Base-by-base conservation (phyloP, 1,140 invertebrate genomes). In the Cotesia typhae region DNA sequence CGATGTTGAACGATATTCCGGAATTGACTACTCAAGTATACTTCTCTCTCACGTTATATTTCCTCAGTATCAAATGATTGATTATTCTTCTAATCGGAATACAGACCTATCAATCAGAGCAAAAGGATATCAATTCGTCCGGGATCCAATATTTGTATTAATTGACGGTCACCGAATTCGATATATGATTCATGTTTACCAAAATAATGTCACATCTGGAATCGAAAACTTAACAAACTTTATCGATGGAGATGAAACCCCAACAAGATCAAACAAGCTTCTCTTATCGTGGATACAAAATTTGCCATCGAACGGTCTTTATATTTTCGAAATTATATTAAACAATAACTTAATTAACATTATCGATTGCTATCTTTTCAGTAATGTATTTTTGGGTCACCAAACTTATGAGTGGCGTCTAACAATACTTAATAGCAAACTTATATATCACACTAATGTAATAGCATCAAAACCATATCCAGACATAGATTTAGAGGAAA, bases 1-100 rank as follows among this genome's bases (percentile, higher is more conserved):
- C 1, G 3, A 28, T 28, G 28, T 28, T 47, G 41, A 47, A 47
- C 6, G 5, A 47, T 47, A 47, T 10, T 9, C 2, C 10, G 41
- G 41, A 28, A 38, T 63, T 3, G 57, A 59, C 20, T 59, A 59
- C 9, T 28, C n/a, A 1, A 59, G 20, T 59, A 20, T 20, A 1
- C 20, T 59, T 6, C 57, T 59, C 4, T 14, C 17, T 2, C 1
- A 59, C 57, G 20, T 59, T 4, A 20, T 59, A 10, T 59, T 59
- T 28, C 57, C 57, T 2, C 57, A 59, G 20, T 59, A 59, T 28
- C 17, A 20, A 59, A 59, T 59, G 57, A 59, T 59, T 5, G 14
- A 20, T 28, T 28, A 59, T 59, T 3, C 20, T 10, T 59, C 7
- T 28, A 4, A 20, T 20, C 3, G 5, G 57, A 59, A 20, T 20